Evolutionary conservation across 92 coral and sea anemone genomes (phyloP).

Genomic region (Heteractis magnifica): DNA sequence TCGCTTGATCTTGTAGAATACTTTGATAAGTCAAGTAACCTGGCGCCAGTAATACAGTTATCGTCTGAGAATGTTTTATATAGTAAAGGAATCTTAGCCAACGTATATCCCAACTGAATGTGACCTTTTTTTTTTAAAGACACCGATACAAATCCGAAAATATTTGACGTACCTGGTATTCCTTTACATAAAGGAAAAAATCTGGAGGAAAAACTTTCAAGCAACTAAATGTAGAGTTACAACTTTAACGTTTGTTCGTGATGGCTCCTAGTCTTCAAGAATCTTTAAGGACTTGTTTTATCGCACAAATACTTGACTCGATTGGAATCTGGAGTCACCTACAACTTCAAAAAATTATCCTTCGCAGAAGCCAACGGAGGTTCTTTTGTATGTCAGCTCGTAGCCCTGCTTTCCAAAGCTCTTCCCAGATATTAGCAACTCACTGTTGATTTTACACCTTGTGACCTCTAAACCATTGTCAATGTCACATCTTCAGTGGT

Average conservation of each 20-base stretch:
- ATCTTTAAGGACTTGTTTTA: background rate
- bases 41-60: background rate
- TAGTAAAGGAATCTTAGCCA: background rate
- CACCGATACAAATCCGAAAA: background rate
- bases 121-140: background rate
- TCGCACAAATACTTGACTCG: background rate
- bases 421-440: background rate
- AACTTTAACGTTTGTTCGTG: too few relatives aligned
- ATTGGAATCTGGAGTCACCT: background rate
- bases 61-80: background rate
- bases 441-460: background rate
- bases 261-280: too few relatives aligned
- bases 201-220: too few relatives aligned
- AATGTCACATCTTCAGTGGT: background rate
- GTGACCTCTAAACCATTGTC: background rate
- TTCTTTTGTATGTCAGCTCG: background rate
- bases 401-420: background rate
- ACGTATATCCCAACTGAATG: background rate
- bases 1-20: background rate
- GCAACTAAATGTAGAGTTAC: too few relatives aligned
- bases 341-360: background rate
- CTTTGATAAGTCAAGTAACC: background rate
- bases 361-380: background rate
- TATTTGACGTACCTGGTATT: background rate
- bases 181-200: background rate